A percentile compares a stretch with the other conserved stretches of the same genome.
phyloP scores from a whole-genome alignment of 2,797 vertebrate species.

The Megalops cyprinoides region DNA sequence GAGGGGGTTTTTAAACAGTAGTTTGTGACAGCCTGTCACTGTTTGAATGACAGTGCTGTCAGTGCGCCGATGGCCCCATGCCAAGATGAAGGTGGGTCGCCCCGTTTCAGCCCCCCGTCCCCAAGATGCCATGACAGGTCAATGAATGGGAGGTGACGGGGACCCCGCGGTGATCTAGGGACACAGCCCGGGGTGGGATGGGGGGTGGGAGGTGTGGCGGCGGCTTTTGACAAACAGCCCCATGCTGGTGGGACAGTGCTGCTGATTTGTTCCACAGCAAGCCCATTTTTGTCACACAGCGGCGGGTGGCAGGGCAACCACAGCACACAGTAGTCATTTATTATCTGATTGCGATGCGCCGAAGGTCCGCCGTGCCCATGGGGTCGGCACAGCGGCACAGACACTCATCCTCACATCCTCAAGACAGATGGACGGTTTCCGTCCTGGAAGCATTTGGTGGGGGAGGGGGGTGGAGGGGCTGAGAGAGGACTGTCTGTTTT shows the following conservation, averaged over 20 bases:
- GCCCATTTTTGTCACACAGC: conserved; percentile 44
- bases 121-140: not conserved
- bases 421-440: not conserved
- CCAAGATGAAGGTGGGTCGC: conserved; percentile 5
- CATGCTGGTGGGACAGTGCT: conserved; percentile 10
- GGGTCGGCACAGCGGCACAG: conserved; percentile 20
- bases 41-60: not conserved
- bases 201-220: no score
- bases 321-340: conserved; percentile 34
- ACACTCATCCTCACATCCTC: conserved; percentile 34
- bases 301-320: conserved; percentile 22
- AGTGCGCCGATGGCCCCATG: not conserved
- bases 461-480: not conserved
- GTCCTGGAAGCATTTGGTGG: not conserved
- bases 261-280: conserved; percentile 28
- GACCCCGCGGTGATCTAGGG: not conserved
- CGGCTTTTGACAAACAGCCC: conserved; percentile 5
- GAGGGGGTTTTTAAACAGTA: not conserved
- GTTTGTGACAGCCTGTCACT: not conserved
- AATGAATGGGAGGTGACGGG: not conserved
- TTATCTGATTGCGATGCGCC: conserved; percentile 43
- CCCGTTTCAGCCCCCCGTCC: no score
- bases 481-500: not conserved
- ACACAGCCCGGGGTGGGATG: no score
- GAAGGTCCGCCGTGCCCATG: conserved; percentile 22